Conservation (phyloP, 37 sponge, comb jelly and placozoan genomes). For the Haliclona indistincta region DNA sequence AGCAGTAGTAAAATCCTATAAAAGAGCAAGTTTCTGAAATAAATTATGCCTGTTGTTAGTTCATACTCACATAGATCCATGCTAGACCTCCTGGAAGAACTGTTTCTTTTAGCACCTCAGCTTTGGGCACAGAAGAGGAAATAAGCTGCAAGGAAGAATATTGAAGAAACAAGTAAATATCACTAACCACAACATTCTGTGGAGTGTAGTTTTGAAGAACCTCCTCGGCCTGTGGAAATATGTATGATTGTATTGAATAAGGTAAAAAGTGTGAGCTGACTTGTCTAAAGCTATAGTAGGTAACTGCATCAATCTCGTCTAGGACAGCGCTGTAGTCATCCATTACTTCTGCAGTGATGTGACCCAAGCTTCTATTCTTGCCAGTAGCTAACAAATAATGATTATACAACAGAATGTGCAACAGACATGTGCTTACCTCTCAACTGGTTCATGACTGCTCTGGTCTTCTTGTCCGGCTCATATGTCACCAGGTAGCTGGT, state of each 20-base stretch:
- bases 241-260: not conserved
- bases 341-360: not conserved
- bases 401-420: not conserved
- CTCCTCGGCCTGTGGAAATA: slow-evolving; percentile 17
- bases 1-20: slow-evolving; percentile 31
- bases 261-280: too few relatives aligned
- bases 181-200: slow-evolving; percentile 33
- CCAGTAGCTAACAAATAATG: not conserved
- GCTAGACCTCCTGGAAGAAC: slow-evolving; percentile 18
- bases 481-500: too few relatives aligned
- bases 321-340: not conserved
- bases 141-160: slow-evolving; percentile 16
- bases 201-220: slow-evolving; percentile 29
- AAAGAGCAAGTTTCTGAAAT: not conserved
- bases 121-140: slow-evolving; percentile 43
- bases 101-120: slow-evolving; percentile 4
- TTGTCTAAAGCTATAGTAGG: not conserved
- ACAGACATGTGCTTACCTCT: not conserved
- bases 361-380: not conserved
- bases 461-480: not conserved
- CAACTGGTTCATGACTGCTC: not conserved
- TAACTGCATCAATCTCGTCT: not conserved
- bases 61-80: slow-evolving; percentile 43
- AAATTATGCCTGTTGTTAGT: too few relatives aligned
- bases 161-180: not conserved